Evolutionary conservation across 2,113 vertebrate genomes (phyloP).

Genomic region (Burhinus bistriatus): DNA sequence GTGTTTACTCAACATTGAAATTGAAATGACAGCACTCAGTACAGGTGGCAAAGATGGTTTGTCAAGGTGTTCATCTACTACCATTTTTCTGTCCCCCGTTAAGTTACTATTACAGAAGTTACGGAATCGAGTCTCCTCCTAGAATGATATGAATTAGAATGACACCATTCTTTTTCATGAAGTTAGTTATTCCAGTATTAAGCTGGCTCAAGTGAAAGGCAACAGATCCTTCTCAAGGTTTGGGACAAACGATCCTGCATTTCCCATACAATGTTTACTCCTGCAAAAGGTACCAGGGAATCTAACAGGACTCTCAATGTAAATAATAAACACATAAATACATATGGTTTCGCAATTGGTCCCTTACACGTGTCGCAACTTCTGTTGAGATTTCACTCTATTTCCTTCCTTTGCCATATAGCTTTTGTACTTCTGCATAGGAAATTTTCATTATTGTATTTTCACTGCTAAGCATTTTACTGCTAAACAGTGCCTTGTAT

Average conservation of each 20-base stretch:
- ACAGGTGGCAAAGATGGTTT: background rate
- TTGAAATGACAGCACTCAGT: background rate
- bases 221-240: background rate
- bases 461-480: background rate
- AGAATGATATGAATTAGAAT: background rate
- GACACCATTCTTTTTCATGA: background rate
- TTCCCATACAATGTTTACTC: background rate
- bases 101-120: background rate
- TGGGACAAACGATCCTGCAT: background rate
- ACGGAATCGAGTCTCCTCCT: background rate
- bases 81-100: background rate
- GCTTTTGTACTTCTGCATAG: background rate
- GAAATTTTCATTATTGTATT: background rate
- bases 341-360: background rate
- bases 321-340: background rate
- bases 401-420: background rate
- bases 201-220: background rate
- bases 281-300: background rate
- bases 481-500: background rate
- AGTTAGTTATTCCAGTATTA: background rate
- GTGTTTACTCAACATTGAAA: background rate
- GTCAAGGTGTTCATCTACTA: background rate
- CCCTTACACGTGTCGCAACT: background rate
- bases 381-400: background rate
- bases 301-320: background rate